These are phyloP conservation scores for Caenorhabditis auriculariae DNA, from an alignment of 2,888 invertebrate genomes.

Conservation along the genomic window DNA sequence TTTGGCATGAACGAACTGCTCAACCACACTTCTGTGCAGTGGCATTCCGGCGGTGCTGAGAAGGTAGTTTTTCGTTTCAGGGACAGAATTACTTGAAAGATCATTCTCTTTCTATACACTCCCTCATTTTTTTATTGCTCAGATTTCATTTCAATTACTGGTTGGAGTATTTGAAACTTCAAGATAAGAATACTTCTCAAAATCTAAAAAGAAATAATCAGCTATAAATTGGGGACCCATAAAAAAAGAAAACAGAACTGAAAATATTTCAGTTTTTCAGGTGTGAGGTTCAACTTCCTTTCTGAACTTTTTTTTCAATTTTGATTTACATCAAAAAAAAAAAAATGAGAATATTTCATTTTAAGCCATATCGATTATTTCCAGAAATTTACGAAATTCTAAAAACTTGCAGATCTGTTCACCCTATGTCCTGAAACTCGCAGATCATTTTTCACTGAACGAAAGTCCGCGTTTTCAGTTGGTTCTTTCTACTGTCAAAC, in stretches of 20 bases:
- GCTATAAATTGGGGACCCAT: too few relatives aligned
- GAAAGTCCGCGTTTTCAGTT: slow-evolving; percentile 55
- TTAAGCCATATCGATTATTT: not conserved
- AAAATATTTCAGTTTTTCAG: too few relatives aligned
- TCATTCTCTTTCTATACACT: too few relatives aligned
- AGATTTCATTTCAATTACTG: not conserved
- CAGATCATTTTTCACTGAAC: slow-evolving; percentile 47
- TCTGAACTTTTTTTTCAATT: too few relatives aligned
- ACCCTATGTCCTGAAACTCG: slow-evolving; percentile 49
- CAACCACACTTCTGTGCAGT: slow-evolving; percentile 47
- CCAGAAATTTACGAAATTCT: not conserved
- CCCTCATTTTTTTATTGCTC: not conserved
- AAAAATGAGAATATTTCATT: not conserved
- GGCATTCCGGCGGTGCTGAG: slow-evolving; percentile 56
- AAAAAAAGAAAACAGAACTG: too few relatives aligned
- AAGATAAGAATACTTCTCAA: too few relatives aligned
- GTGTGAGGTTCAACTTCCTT: too few relatives aligned
- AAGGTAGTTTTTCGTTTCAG: slow-evolving; percentile 52
- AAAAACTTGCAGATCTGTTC: slow-evolving; percentile 49
- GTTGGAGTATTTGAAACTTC: too few relatives aligned
- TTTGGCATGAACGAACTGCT: slow-evolving; percentile 47
- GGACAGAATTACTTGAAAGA: too few relatives aligned
- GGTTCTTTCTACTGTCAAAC: slow-evolving; percentile 58
- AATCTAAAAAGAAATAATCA: too few relatives aligned
- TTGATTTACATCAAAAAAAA: too few relatives aligned